These are phyloP conservation scores for Drosophila monieri DNA, from an alignment of 2,888 invertebrate genomes.

Conservation along the genomic window DNA sequence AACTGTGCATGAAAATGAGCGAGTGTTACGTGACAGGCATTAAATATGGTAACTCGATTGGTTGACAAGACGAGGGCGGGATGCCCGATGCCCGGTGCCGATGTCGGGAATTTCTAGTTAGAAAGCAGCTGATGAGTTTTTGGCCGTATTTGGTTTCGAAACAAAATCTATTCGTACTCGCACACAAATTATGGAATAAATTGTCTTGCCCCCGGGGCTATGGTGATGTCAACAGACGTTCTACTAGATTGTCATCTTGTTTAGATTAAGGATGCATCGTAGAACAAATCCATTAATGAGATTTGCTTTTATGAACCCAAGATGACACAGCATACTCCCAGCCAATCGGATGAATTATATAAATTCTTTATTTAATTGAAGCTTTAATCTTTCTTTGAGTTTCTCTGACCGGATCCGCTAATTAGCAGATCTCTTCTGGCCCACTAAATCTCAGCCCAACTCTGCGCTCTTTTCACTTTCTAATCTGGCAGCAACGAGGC, in stretches of 20 bases:
- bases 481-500: slow-evolving; percentile 60
- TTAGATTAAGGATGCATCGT: not conserved
- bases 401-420: slow-evolving; percentile 32
- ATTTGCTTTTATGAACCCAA: not conserved
- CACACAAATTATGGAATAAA: slow-evolving; percentile 42
- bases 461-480: slow-evolving; percentile 61
- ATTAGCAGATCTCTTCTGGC: slow-evolving; percentile 56
- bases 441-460: slow-evolving; percentile 30
- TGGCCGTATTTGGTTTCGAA: slow-evolving; percentile 67
- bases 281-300: not conserved
- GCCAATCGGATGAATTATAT: not conserved
- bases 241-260: slow-evolving; percentile 9
- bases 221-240: slow-evolving; percentile 39
- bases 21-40: slow-evolving; percentile 71
- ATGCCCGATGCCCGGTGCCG: slow-evolving; percentile 3
- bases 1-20: slow-evolving; percentile 72
- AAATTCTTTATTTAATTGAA: not conserved
- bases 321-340: not conserved
- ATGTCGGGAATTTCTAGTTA: slow-evolving; percentile 22
- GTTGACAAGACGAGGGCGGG: slow-evolving; percentile 4
- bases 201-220: slow-evolving; percentile 20
- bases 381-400: slow-evolving; percentile 1
- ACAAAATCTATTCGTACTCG: slow-evolving; percentile 30
- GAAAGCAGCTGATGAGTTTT: slow-evolving; percentile 70
- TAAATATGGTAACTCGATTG: slow-evolving; percentile 33